Base-by-base conservation (phyloP, 1,140 invertebrate genomes). In the Zaprionus ornatus region DNA sequence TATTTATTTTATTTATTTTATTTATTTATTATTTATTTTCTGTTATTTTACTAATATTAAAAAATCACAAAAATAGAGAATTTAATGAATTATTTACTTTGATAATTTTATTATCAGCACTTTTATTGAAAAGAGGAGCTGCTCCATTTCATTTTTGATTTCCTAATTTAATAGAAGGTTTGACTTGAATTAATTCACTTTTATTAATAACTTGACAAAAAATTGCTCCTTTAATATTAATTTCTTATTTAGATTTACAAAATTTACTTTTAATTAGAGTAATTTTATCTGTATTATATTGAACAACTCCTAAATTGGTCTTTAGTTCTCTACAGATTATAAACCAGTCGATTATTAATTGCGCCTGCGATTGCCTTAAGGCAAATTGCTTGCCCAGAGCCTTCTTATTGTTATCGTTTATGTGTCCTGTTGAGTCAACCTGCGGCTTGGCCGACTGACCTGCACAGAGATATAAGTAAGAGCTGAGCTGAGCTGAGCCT, bases 121-220 rank as follows among this genome's bases (percentile, higher is more conserved):
- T n/a, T n/a, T n/a, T n/a, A n/a, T n/a, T n/a, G n/a, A n/a, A n/a
- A n/a, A n/a, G n/a, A n/a, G n/a, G n/a, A n/a, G n/a, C n/a, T n/a
- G 91, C 90, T 13, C 93, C 93, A 0, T 93, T 94, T 67, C 91
- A 94, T 92, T 93, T 93, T 77, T 94, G 93, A 92, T 94, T 93
- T 1, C 93, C 93, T 17, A 93, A 93, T 92, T 91, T 94, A 77
- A 91, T 93, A 40, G 92, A 93, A 84, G 88, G 92, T 12, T 60
- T 93, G 82, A 78, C 68, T 60, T 93, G 93, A 93, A 74, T 91
- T 68, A 93, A 93, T 82, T 76, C 74, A 29, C 71, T 93, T 77
- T 86, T 93, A 81, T 80, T 94, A 91, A 82, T 93, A 90, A 93
- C 93, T 4, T 94, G 93, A 91, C 93, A 94, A 94, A 94, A 94